Evolutionary conservation across 2,888 invertebrate species (phyloP), one percentile per base, ranked within the genome.

Genomic region (Lacanobia wlatinum): DNA sequence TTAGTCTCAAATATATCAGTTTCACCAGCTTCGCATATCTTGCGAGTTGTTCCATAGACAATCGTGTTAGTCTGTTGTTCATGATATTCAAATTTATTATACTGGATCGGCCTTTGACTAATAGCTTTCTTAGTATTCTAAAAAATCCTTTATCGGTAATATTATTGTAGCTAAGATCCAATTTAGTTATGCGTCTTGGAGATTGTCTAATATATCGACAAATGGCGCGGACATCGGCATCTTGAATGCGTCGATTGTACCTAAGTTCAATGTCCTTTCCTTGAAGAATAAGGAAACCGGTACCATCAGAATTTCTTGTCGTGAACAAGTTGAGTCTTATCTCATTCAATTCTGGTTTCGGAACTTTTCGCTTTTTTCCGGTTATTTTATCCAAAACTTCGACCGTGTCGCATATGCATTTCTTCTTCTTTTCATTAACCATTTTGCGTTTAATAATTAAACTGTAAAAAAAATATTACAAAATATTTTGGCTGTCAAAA

Each of bases 81-180:
- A 96, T 96, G 1, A 97, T 85, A 87, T 97, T 97, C 28, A 97
- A 84, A 81, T 97, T 94, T 1, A 91, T 84, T 0, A 97, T 75
- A 70, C 96, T 94, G 0, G 97, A 96, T 65, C 95, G 86, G 0
- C 92, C 89, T 88, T 96, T 92, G 0, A 94, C 84, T 1, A 97
- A 90, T 9, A 95, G 89, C 23, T 92, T 91, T 83, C 96, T 94
- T 5, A 95, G 80, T 16, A 97, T 80, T 74, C 92, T 94, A 59
- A 88, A 89, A 34, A 97, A 93, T 0, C 97, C 97, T 21, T 76
- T 76, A 77, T 97, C 96, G 0, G 96, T 96, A 14, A 97, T 96
- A 61, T 95, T 84, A 78, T 97, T 97, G 84, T 97, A 97, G 40
- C 96, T 92, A 9, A 97, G 88, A 83, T 97, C 96, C 1, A 97